Percentiles rank a stretch among this genome's conserved stretches.
These are phyloP conservation scores for Merops nubicus DNA, from an alignment of 2,113 vertebrate genomes.

Conservation along the genomic window DNA sequence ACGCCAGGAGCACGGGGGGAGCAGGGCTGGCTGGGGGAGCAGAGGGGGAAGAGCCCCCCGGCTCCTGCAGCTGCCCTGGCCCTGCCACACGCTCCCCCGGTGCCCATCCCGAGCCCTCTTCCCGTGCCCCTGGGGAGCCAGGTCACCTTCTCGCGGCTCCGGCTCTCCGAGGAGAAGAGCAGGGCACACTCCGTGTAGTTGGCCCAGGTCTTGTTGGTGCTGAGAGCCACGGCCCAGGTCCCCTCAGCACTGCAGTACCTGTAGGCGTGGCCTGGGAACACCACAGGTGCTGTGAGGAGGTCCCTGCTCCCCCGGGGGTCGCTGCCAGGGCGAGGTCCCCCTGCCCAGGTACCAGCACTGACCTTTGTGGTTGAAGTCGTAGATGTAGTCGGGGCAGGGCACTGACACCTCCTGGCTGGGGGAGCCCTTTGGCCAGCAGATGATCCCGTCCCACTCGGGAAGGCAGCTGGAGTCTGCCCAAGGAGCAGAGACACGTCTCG, in stretches of 20 bases:
- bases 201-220: constrained; percentile 90
- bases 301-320: rapidly evolving
- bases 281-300: neutral
- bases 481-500: neutral
- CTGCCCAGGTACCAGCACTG: neutral
- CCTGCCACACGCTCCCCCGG: neutral
- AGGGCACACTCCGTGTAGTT: constrained; percentile 89
- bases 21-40: neutral
- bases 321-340: rapidly evolving
- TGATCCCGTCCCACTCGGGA: constrained; percentile 90
- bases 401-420: constrained; percentile 80
- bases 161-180: constrained; percentile 79
- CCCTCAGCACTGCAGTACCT: constrained; percentile 82
- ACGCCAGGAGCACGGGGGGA: neutral
- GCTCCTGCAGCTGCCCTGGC: neutral
- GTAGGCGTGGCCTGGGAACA: constrained; percentile 81
- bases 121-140: neutral
- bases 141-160: constrained; percentile 80
- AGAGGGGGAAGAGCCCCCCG: neutral
- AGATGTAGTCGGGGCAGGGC: constrained; percentile 87
- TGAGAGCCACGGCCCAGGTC: constrained; percentile 83
- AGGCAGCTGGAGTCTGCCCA: constrained; percentile 78
- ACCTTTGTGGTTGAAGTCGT: constrained; percentile 93
- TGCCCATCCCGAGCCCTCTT: neutral
- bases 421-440: constrained; percentile 86